Conservation (phyloP, 2,888 invertebrate species). For the Hemithea aestivaria region DNA sequence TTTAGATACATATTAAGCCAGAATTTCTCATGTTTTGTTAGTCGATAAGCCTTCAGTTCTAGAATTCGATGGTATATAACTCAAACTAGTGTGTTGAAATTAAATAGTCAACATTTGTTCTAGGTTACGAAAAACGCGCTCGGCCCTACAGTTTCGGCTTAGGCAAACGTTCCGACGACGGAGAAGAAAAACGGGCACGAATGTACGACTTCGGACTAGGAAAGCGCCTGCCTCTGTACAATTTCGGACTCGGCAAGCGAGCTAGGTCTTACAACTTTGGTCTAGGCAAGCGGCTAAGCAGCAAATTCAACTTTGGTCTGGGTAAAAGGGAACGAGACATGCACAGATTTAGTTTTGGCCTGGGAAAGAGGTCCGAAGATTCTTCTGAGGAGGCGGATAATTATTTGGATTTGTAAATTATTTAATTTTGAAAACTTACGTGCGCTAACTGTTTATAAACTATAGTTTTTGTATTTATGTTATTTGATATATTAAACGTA, state of each 20-base stretch:
- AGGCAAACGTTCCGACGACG: constrained; percentile 79
- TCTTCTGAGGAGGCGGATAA: constrained; percentile 46
- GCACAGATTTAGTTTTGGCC: constrained; percentile 76
- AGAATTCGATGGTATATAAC: too few species aligned
- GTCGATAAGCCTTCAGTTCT: too few species aligned
- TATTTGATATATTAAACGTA: constrained; percentile 10
- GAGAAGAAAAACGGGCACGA: constrained; percentile 62
- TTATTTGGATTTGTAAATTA: constrained; percentile 54
- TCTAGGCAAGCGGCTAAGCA: constrained; percentile 72
- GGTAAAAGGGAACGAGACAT: constrained; percentile 76
- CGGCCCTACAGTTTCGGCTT: constrained; percentile 84
- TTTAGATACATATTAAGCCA: too few species aligned
- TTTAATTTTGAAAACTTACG: constrained; percentile 36
- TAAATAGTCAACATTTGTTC: constrained; percentile 9
- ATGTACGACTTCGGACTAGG: constrained; percentile 71
- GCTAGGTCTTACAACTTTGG: constrained; percentile 75
- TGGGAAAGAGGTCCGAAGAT: constrained; percentile 74
- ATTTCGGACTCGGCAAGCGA: constrained; percentile 74
- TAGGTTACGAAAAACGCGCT: constrained; percentile 77
- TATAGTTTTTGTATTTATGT: constrained; percentile 28
- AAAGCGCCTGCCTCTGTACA: constrained; percentile 66
- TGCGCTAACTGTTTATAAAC: too few species aligned
- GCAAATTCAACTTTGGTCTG: constrained; percentile 78
- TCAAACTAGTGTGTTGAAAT: too few species aligned
- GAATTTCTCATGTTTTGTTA: too few species aligned